These are phyloP conservation scores for Vanessa cardui DNA, from an alignment of 2,888 invertebrate species.

Conservation along the genomic window DNA sequence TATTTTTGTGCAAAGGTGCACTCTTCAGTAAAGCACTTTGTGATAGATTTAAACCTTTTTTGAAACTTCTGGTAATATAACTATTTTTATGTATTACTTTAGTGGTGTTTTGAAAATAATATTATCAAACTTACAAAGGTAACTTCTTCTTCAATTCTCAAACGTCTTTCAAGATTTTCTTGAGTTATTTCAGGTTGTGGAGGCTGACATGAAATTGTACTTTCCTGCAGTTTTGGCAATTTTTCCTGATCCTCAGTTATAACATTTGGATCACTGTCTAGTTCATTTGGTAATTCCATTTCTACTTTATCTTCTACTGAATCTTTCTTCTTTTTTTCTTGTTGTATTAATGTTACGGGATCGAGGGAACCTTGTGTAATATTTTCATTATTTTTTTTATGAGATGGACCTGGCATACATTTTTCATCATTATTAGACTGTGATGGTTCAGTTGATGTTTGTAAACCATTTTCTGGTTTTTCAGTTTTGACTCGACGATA, in stretches of 20 bases:
- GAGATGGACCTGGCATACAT: constrained; percentile 38
- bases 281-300: neutral
- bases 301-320: neutral
- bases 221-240: constrained; percentile 10
- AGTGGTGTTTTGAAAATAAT: too few relatives aligned
- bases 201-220: constrained; percentile 29
- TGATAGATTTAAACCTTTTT: too few relatives aligned
- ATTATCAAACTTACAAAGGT: constrained; percentile 66
- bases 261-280: constrained; percentile 12
- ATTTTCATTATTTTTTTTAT: constrained; percentile 39
- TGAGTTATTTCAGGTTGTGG: constrained; percentile 41
- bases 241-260: constrained; percentile 30
- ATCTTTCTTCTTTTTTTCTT: constrained; percentile 29
- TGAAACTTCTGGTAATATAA: too few relatives aligned
- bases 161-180: constrained; percentile 65
- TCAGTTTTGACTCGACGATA: constrained; percentile 61
- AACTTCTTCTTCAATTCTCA: constrained; percentile 76
- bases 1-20: too few relatives aligned
- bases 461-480: constrained; percentile 31
- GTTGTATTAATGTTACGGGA: constrained; percentile 51
- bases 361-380: constrained; percentile 46
- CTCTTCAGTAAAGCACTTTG: too few relatives aligned
- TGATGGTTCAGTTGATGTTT: constrained; percentile 8
- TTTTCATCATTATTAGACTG: constrained; percentile 28
- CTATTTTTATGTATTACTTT: too few relatives aligned